Conservation (phyloP, 2,797 vertebrate species). For the Ibycter americanus region DNA sequence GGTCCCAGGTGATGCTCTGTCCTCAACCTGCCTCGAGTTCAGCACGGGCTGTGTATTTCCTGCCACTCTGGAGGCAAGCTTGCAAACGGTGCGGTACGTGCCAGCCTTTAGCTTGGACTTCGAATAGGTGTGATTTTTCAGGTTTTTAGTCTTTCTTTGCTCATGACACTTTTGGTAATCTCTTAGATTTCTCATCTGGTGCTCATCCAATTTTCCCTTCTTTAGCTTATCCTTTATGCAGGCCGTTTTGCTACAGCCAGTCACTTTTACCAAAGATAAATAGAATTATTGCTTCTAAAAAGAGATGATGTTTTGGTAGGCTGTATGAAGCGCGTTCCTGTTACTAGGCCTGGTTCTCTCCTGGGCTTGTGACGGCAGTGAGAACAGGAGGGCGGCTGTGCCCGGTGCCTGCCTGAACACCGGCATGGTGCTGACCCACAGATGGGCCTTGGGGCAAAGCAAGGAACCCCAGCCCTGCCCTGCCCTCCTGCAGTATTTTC, state of each 20-base stretch:
- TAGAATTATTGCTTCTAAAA: neutral
- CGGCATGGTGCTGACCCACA: neutral
- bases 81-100: neutral
- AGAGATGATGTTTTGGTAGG: neutral
- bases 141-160: neutral
- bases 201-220: too few species aligned
- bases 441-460: neutral
- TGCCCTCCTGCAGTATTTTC: neutral
- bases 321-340: neutral
- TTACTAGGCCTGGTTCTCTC: neutral
- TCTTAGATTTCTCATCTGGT: neutral
- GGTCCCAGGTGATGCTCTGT: neutral
- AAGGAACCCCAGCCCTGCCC: neutral
- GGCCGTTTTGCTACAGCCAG: neutral
- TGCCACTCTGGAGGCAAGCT: neutral
- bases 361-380: neutral
- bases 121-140: neutral
- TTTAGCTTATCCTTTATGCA: neutral
- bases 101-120: neutral
- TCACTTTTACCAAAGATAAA: neutral
- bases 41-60: neutral
- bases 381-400: neutral
- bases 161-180: neutral
- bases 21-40: neutral
- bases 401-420: neutral